These are phyloP conservation scores for Oreochromis tanganicae DNA, from an alignment of 2,113 vertebrate genomes.

Conservation along the genomic window DNA sequence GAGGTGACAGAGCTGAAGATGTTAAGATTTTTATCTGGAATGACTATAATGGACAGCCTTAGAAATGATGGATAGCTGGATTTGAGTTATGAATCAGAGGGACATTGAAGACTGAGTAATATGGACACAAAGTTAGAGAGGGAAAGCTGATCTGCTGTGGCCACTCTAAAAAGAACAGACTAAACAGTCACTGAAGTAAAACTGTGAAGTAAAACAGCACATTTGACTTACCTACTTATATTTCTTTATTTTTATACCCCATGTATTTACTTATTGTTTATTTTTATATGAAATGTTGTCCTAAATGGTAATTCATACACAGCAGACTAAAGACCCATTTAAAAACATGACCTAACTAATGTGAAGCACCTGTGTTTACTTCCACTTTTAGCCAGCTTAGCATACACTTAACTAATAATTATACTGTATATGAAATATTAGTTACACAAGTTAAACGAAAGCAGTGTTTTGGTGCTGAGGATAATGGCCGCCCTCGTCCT, in stretches of 20 bases:
- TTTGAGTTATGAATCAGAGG: background rate
- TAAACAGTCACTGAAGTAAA: background rate
- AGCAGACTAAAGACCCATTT: background rate
- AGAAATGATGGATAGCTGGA: background rate
- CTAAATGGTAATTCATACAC: background rate
- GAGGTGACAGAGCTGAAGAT: fast-evolving
- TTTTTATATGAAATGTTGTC: background rate
- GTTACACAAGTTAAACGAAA: background rate
- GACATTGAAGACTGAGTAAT: background rate
- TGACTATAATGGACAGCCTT: fast-evolving
- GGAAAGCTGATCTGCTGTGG: background rate
- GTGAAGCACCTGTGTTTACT: background rate
- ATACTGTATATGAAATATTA: background rate
- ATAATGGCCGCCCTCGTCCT: background rate
- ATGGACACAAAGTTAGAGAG: background rate
- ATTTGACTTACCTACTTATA: background rate
- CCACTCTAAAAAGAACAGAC: background rate
- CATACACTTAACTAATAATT: background rate
- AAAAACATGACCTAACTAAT: background rate
- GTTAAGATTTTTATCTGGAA: background rate
- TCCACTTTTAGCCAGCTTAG: background rate
- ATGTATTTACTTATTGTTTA: background rate
- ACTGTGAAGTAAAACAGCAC: background rate
- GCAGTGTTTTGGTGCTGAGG: background rate
- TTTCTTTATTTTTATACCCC: background rate